phyloP scores from a whole-genome alignment of 1,140 invertebrate genomes.

The Leptinotarsa defecta region DNA sequence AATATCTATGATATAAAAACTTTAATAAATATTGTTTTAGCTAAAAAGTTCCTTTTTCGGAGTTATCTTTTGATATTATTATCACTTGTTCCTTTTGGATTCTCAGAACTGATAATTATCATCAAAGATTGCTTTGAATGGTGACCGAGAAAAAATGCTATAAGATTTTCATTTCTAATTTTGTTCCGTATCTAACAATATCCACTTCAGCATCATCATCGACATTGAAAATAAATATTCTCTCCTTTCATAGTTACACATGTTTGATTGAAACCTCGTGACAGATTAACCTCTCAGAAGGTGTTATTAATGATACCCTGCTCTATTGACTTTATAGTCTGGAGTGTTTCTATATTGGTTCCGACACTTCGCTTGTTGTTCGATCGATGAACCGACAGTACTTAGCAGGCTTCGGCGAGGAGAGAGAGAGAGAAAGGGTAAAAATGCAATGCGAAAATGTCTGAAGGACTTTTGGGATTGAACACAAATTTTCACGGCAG shows the following conservation, averaged over 20 bases:
- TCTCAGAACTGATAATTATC: too few relatives aligned
- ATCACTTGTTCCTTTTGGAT: too few relatives aligned
- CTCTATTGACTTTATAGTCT: conserved; percentile 8
- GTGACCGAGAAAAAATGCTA: too few relatives aligned
- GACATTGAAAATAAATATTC: not conserved
- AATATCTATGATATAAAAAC: too few relatives aligned
- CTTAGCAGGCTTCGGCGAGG: not conserved
- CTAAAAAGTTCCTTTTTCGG: too few relatives aligned
- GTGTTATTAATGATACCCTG: conserved; percentile 2
- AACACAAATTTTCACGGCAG: not conserved
- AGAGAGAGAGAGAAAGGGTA: not conserved
- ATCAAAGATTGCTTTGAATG: too few relatives aligned
- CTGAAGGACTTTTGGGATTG: not conserved
- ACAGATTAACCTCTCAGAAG: not conserved
- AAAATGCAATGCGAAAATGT: not conserved
- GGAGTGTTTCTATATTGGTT: not conserved
- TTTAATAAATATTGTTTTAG: too few relatives aligned
- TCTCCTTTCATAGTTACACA: not conserved
- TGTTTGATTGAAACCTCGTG: not conserved
- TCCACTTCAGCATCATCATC: too few relatives aligned
- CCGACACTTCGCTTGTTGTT: conserved; percentile 5
- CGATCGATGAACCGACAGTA: not conserved
- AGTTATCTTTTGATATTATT: too few relatives aligned
- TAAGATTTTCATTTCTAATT: too few relatives aligned
- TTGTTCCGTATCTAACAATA: too few relatives aligned